Percentiles rank a stretch among this genome's conserved stretches.
These are phyloP conservation scores for Plotosus lineatus DNA, from an alignment of 2,113 vertebrate genomes.

Conservation along the genomic window DNA sequence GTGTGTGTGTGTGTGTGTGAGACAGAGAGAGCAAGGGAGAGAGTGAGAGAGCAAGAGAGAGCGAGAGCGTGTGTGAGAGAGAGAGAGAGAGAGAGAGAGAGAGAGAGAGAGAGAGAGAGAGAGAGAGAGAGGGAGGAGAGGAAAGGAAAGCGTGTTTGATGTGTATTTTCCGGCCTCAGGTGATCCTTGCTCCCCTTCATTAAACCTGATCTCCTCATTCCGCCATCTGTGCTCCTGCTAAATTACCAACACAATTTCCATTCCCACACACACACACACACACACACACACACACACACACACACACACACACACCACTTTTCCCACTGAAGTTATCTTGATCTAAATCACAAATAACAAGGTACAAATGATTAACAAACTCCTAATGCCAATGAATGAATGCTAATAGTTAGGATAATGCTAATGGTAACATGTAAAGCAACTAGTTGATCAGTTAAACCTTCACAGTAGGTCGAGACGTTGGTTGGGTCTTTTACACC, in stretches of 20 bases:
- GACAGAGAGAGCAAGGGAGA: constrained; percentile 28
- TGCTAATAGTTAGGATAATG: not conserved
- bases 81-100: constrained; percentile 18
- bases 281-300: constrained; percentile 33
- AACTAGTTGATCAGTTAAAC: too few species aligned
- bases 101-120: constrained; percentile 8
- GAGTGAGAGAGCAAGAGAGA: constrained; percentile 35
- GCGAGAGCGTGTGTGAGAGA: not conserved
- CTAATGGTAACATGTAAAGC: not conserved
- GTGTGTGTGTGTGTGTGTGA: too few species aligned
- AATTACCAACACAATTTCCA: constrained; percentile 38
- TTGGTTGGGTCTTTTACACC: too few species aligned
- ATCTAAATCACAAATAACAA: not conserved
- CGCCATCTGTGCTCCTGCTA: constrained; percentile 67
- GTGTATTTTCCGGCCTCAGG: constrained; percentile 68
- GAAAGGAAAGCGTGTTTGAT: constrained; percentile 64
- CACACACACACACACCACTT: constrained; percentile 35
- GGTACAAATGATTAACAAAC: not conserved
- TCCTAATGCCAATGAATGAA: not conserved
- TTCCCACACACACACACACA: constrained; percentile 39
- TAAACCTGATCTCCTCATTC: constrained; percentile 60
- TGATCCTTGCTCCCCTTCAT: constrained; percentile 71
- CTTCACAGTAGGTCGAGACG: too few species aligned
- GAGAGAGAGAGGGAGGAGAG: not conserved
- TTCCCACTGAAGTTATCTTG: constrained; percentile 2